Percentiles rank a stretch among this genome's conserved stretches.
These are phyloP conservation scores for Hedychridium roseum DNA, from an alignment of 2,888 invertebrate genomes.

Conservation along the genomic window DNA sequence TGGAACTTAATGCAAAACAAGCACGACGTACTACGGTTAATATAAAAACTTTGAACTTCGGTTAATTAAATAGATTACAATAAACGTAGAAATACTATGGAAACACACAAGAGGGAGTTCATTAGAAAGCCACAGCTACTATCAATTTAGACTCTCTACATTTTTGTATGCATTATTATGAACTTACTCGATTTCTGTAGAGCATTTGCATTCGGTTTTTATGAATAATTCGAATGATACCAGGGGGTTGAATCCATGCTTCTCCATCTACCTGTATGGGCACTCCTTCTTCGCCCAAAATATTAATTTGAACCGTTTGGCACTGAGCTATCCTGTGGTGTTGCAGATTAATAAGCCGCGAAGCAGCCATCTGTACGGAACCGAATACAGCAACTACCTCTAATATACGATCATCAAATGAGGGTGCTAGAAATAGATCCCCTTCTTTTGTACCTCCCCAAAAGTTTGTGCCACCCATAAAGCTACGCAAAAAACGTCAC, in stretches of 20 bases:
- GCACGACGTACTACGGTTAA: too few species aligned
- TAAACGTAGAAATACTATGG: too few species aligned
- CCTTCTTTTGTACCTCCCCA: conserved; percentile 96
- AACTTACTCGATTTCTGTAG: conserved; percentile 81
- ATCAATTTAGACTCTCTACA: too few species aligned
- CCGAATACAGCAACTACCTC: conserved; percentile 99
- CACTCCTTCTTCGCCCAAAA: conserved; percentile 90
- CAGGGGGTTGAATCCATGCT: conserved; percentile 97
- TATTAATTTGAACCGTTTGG: conserved; percentile 94
- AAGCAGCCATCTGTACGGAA: conserved; percentile 97
- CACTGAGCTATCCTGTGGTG: conserved; percentile 98
- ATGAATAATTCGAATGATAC: conserved; percentile 93
- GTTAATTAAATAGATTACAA: too few species aligned
- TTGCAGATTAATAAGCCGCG: conserved; percentile 91
- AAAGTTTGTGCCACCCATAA: conserved; percentile 98
- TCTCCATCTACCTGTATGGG: conserved; percentile 98
- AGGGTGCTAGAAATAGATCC: conserved; percentile 90
- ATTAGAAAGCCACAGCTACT: too few species aligned
- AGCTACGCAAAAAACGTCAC: conserved; percentile 72
- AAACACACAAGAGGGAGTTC: too few species aligned
- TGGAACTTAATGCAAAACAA: too few species aligned
- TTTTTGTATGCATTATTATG: too few species aligned
- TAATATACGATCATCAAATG: conserved; percentile 94
- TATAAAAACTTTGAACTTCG: too few species aligned
- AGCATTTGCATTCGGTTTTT: conserved; percentile 98